Percentiles rank a stretch among this genome's conserved stretches.
Evolutionary conservation across 92 coral and sea anemone species (phyloP).

Genomic region (Zoanthus gigantus): DNA sequence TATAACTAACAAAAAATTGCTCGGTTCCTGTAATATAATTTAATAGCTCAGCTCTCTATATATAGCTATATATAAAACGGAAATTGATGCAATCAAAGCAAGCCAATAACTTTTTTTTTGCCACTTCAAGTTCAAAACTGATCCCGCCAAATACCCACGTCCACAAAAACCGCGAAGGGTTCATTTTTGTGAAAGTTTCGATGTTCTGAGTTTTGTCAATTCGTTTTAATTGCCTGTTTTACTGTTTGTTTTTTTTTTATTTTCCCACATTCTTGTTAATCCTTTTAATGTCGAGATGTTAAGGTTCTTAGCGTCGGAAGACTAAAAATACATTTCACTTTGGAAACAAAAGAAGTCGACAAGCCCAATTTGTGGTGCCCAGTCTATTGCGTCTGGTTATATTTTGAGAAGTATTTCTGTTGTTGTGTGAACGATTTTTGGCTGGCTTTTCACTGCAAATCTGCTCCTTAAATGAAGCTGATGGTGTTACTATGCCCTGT

Average conservation of each 20-base stretch:
- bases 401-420: neutral
- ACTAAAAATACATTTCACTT: neutral
- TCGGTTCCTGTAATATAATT: too few relatives aligned
- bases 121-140: too few relatives aligned
- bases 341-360: constrained; percentile 10
- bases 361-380: constrained; percentile 22
- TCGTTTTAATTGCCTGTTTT: neutral
- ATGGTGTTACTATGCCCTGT: constrained; percentile 65
- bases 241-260: neutral
- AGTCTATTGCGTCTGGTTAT: constrained; percentile 19
- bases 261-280: constrained; percentile 12
- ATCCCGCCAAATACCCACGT: neutral
- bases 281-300: neutral
- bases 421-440: constrained; percentile 3
- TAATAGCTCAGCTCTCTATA: too few relatives aligned
- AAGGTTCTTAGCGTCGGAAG: neutral
- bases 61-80: neutral
- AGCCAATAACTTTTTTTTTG: neutral
- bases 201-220: neutral
- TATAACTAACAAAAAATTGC: too few relatives aligned
- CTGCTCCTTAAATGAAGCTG: constrained; percentile 32
- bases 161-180: neutral
- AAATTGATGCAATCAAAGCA: neutral
- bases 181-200: neutral
- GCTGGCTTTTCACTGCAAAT: neutral